phyloP scores from a whole-genome alignment of 2,888 invertebrate genomes.

The Lasioglossum villosulum region DNA sequence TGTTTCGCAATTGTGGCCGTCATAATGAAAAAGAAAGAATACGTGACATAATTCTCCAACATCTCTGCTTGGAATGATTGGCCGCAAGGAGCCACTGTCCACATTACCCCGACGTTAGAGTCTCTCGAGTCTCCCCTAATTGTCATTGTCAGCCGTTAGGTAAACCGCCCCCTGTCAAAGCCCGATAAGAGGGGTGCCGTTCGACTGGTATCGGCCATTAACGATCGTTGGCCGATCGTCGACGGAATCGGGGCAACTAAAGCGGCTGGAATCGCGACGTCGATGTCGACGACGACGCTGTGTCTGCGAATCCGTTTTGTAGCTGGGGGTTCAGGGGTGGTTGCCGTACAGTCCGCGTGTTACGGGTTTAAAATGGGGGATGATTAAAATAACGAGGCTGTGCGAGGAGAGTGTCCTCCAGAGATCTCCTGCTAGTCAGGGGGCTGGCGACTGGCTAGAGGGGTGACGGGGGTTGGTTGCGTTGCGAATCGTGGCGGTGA shows the following conservation, averaged over 20 bases:
- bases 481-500: slow-evolving; percentile 49
- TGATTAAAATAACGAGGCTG: slow-evolving; percentile 83
- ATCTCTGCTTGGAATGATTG: neutral
- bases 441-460: slow-evolving; percentile 44
- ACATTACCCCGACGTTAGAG: slow-evolving; percentile 17
- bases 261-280: slow-evolving; percentile 43
- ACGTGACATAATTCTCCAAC: neutral
- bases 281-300: slow-evolving; percentile 26
- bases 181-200: slow-evolving; percentile 62
- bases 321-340: slow-evolving; percentile 23
- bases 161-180: slow-evolving; percentile 49
- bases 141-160: slow-evolving; percentile 58
- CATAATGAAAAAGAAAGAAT: neutral
- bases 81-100: neutral
- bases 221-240: slow-evolving; percentile 72
- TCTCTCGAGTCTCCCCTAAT: slow-evolving; percentile 32
- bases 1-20: neutral
- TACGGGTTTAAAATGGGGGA: slow-evolving; percentile 81
- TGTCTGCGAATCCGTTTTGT: slow-evolving; percentile 45
- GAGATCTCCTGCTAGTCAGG: slow-evolving; percentile 60
- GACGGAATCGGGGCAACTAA: slow-evolving; percentile 72
- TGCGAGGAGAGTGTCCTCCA: slow-evolving; percentile 74
- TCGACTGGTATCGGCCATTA: slow-evolving; percentile 77
- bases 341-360: slow-evolving; percentile 65
- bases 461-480: slow-evolving; percentile 54